Percentiles rank a stretch among this genome's conserved stretches.
phyloP scores from a whole-genome alignment of 2,888 invertebrate genomes.

The Helleia helle region DNA sequence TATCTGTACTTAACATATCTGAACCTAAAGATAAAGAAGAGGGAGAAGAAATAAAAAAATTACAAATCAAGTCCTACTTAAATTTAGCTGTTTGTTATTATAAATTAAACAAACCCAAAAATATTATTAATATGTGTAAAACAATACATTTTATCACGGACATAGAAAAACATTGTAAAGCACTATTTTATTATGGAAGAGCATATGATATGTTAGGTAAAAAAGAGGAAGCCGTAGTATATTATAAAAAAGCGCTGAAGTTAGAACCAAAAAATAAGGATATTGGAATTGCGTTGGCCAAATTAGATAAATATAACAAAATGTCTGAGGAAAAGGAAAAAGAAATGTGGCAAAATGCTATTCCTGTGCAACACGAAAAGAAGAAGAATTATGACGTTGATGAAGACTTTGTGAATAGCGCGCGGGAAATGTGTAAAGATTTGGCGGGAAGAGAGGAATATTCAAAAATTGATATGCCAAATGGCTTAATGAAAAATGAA shows the following conservation, averaged over 20 bases:
- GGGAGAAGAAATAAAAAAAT: slow-evolving; percentile 32
- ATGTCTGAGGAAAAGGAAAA: slow-evolving; percentile 34
- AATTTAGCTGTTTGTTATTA: slow-evolving; percentile 56
- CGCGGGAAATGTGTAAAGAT: slow-evolving; percentile 46
- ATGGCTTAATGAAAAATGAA: slow-evolving; percentile 39
- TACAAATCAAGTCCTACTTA: slow-evolving; percentile 39
- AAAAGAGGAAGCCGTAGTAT: slow-evolving; percentile 38
- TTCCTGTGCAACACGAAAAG: slow-evolving; percentile 28
- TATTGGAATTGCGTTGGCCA: slow-evolving; percentile 41
- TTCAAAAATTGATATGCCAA: slow-evolving; percentile 46
- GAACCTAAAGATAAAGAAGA: slow-evolving; percentile 33
- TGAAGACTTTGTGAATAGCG: slow-evolving; percentile 42
- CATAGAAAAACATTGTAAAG: slow-evolving; percentile 49
- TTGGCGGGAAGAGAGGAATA: slow-evolving; percentile 39
- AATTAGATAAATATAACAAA: slow-evolving; percentile 37
- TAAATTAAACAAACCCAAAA: slow-evolving; percentile 47
- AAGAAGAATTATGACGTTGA: slow-evolving; percentile 38
- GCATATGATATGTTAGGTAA: slow-evolving; percentile 44
- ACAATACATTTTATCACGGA: slow-evolving; percentile 41
- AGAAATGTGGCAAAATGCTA: slow-evolving; percentile 48
- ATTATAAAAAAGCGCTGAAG: slow-evolving; percentile 52
- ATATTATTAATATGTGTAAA: slow-evolving; percentile 47
- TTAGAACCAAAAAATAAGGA: slow-evolving; percentile 58
- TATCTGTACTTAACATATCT: slow-evolving; percentile 38
- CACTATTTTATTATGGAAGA: slow-evolving; percentile 46